These are phyloP conservation scores for Onychorhynchus coronatus DNA, from an alignment of 2,113 vertebrate genomes.

Conservation along the genomic window DNA sequence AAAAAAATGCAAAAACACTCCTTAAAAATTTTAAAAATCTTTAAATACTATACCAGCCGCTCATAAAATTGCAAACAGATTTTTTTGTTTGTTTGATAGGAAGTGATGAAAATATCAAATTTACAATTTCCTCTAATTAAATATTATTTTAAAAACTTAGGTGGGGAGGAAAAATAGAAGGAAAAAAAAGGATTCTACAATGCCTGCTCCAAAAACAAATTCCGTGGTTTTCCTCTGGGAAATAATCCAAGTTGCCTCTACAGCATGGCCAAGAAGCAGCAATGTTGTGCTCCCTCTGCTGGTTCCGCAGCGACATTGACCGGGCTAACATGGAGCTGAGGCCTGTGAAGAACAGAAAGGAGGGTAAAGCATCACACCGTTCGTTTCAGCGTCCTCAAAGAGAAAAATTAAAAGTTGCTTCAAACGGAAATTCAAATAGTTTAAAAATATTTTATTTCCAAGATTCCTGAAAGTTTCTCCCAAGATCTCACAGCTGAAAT, in stretches of 20 bases:
- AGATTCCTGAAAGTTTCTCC: background rate
- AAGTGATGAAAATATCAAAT: background rate
- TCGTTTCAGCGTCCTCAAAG: background rate
- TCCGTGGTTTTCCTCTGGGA: background rate
- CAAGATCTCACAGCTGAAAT: background rate
- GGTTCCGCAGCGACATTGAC: conserved; percentile 25
- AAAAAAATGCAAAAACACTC: background rate
- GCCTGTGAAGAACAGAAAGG: background rate
- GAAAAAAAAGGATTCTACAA: background rate
- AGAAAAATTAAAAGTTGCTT: background rate
- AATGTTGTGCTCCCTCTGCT: conserved; percentile 73
- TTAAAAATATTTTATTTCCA: background rate
- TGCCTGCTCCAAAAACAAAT: background rate
- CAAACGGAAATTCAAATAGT: background rate
- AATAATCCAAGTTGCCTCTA: background rate
- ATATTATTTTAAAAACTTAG: background rate
- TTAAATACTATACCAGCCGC: background rate
- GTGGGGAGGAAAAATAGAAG: accelerated
- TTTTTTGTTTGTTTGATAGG: background rate
- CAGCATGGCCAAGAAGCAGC: background rate
- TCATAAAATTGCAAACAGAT: background rate
- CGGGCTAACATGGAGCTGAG: background rate
- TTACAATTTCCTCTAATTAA: background rate
- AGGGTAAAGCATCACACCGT: accelerated
- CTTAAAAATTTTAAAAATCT: background rate